A percentile compares a stretch with the other conserved stretches of the same genome.
These are phyloP conservation scores for Pseudomyrmex flavicornis DNA, from an alignment of 1,140 invertebrate genomes.

Conservation along the genomic window DNA sequence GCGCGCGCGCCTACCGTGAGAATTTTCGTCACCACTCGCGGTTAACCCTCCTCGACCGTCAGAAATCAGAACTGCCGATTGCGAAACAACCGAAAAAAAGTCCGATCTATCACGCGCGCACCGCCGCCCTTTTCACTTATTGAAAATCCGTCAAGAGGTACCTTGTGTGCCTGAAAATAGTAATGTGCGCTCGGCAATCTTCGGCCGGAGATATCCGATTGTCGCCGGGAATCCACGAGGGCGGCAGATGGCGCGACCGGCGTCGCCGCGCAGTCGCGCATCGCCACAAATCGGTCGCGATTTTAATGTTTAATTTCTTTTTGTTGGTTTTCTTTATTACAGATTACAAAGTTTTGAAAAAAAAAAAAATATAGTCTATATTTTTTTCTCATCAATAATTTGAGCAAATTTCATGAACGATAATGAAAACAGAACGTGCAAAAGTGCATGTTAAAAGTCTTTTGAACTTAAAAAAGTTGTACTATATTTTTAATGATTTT, in stretches of 20 bases:
- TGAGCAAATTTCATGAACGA: too few relatives aligned
- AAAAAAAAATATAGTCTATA: too few relatives aligned
- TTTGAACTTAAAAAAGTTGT: too few relatives aligned
- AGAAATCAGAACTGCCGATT: not conserved
- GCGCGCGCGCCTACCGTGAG: conserved; percentile 56
- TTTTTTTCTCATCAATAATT: too few relatives aligned
- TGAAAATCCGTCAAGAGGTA: conserved; percentile 80
- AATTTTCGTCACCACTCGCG: conserved; percentile 59
- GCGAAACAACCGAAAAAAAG: conserved; percentile 70
- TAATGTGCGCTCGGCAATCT: conserved; percentile 79
- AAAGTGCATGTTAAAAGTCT: too few relatives aligned
- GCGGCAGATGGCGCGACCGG: conserved; percentile 60
- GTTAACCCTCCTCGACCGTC: conserved; percentile 41
- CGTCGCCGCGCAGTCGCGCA: conserved; percentile 28
- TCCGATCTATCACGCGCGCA: conserved; percentile 59
- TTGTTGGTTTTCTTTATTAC: too few relatives aligned
- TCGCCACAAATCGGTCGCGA: not conserved
- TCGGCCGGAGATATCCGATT: conserved; percentile 74
- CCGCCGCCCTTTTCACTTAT: conserved; percentile 79
- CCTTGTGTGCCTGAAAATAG: conserved; percentile 82
- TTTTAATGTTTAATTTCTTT: not conserved
- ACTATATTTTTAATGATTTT: too few relatives aligned
- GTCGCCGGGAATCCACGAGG: conserved; percentile 57
- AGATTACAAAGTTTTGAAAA: too few relatives aligned
- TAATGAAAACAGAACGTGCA: too few relatives aligned